Base-by-base conservation (phyloP, 2,113 vertebrate genomes). In the Phodopus roborovskii region DNA sequence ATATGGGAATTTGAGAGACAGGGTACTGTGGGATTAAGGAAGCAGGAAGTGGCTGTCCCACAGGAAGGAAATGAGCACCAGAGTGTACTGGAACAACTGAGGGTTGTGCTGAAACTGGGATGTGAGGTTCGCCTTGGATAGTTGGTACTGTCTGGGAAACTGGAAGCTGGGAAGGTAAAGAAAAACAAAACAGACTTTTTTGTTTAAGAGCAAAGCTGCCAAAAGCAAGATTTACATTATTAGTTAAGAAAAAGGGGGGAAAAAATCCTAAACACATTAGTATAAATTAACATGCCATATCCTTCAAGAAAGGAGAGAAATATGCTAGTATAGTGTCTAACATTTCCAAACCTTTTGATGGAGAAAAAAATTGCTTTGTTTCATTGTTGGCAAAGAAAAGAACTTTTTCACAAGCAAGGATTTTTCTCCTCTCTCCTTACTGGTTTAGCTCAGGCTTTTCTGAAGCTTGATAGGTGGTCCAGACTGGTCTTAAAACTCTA, bases 101-200 rank as follows among this genome's bases (percentile, higher is more conserved):
- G 97, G 98, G 97, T 86, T 98, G 98, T 98, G 98, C 97, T 93
- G 98, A 98, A 98, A 98, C 98, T 98, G 99, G 98, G 98, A 99
- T 98, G 93, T 98, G 98, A 98, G 98, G 97, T 97, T 99, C 98
- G 97, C 98, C 98, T 98, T 98, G 98, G 97, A 99, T 97, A 98
- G 98, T 97, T 98, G 98, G 95, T 98, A 98, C 98, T 98, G 98
- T 96, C 92, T 98, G 98, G 98, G 98, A 98, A 98, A 98, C 98
- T 98, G 98, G 98, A 98, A 99, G 99, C 98, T 99, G 98, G 98
- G 98, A 98, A 99, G 97, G 98, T 98, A 99, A 98, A 99, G 98
- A 98, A 98, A 98, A 98, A 97, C 94, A 97, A 99, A 98, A 98
- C 95, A 98, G 96, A 98, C 89, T 97, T 88, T 96, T 97, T 93